Conservation (phyloP, 2,113 vertebrate genomes). For the Dasyurus viverrinus region DNA sequence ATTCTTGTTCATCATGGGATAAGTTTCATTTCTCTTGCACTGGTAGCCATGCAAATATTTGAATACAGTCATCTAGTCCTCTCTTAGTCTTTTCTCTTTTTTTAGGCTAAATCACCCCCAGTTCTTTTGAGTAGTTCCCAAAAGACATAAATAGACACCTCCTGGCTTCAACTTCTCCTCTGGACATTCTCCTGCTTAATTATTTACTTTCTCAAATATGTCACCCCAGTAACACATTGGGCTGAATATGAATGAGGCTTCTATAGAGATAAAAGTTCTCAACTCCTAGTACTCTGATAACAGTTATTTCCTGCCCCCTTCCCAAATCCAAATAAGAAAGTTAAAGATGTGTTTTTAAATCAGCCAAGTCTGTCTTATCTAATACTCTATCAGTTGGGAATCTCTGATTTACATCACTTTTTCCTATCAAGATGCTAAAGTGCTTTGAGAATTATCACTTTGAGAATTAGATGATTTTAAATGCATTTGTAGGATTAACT, state of each 20-base stretch:
- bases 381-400: background rate
- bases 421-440: background rate
- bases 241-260: background rate
- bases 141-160: background rate
- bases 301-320: background rate
- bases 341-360: background rate
- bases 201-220: background rate
- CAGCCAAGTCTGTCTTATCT: background rate
- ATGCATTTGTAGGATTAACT: background rate
- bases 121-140: background rate
- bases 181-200: background rate
- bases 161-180: background rate
- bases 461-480: background rate
- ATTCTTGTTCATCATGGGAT: background rate
- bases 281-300: background rate
- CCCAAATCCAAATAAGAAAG: background rate
- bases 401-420: background rate
- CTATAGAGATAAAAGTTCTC: background rate
- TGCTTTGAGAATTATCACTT: background rate
- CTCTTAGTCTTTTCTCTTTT: background rate
- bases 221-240: background rate
- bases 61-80: background rate
- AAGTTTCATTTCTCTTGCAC: background rate
- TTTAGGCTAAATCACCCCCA: background rate
- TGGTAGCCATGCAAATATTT: background rate